These are phyloP conservation scores for Lampris incognitus DNA, from an alignment of 2,113 vertebrate genomes.

Conservation along the genomic window DNA sequence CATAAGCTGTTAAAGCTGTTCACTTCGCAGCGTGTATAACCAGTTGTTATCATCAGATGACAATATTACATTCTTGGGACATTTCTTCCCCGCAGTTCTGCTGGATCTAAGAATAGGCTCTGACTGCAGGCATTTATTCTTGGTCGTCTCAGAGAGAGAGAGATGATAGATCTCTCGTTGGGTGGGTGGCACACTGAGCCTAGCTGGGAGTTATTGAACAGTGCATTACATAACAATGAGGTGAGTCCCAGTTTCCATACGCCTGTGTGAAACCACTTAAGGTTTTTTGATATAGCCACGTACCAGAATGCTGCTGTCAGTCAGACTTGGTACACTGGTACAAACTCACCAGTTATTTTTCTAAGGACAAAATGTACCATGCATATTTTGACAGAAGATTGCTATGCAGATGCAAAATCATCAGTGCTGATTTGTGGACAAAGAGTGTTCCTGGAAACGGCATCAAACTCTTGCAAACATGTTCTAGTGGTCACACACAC, in stretches of 20 bases:
- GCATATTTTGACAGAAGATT: constrained; percentile 12
- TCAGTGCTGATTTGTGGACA: background rate
- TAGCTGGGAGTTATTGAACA: constrained; percentile 40
- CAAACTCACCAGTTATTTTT: background rate
- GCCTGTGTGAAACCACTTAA: constrained; percentile 45
- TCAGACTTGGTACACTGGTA: constrained; percentile 8
- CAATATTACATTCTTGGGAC: background rate
- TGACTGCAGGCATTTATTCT: constrained; percentile 31
- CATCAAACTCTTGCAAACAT: background rate
- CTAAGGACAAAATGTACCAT: constrained; percentile 6
- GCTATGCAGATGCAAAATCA: background rate
- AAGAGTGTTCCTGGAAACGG: constrained; percentile 38
- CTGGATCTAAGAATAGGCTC: constrained; percentile 46
- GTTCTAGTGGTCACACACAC: too few relatives aligned
- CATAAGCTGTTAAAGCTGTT: constrained; percentile 10
- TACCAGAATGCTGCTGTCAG: constrained; percentile 3
- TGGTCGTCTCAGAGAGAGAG: constrained; percentile 56
- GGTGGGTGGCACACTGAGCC: constrained; percentile 45
- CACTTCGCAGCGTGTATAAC: background rate
- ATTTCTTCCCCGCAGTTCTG: constrained; percentile 6
- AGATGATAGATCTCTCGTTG: constrained; percentile 35
- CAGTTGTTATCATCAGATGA: constrained; percentile 15
- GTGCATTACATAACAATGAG: constrained; percentile 57
- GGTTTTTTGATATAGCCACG: constrained; percentile 41
- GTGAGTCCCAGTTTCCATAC: constrained; percentile 43